Percentiles rank a stretch among this genome's conserved stretches.
Evolutionary conservation across 2,113 vertebrate species (phyloP).

Genomic region (Oncorhynchus gorbuscha): DNA sequence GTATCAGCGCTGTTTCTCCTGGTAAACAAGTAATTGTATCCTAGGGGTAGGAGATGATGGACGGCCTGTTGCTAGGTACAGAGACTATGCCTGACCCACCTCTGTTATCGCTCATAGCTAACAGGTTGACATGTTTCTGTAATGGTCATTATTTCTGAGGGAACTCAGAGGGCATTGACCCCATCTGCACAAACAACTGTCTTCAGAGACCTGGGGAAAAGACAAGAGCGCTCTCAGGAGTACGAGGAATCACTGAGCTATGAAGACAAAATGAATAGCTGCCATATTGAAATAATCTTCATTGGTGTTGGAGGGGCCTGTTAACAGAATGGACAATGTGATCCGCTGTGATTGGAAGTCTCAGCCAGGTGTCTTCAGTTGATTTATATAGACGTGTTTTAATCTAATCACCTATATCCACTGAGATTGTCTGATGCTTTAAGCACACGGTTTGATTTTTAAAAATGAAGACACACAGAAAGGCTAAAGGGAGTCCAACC

Average conservation of each 20-base stretch:
- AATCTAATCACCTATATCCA: too few species aligned
- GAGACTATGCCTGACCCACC: neutral
- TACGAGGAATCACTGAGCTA: neutral
- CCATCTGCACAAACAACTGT: neutral
- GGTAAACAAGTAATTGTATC: slow-evolving; percentile 33
- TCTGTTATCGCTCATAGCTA: neutral
- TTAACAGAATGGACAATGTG: neutral
- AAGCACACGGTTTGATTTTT: too few species aligned
- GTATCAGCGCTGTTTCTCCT: slow-evolving; percentile 15
- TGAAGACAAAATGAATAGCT: neutral
- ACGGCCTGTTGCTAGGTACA: slow-evolving; percentile 19
- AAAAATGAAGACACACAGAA: too few species aligned
- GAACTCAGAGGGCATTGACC: neutral
- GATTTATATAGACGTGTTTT: too few species aligned
- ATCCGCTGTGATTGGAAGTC: neutral
- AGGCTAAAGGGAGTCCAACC: too few species aligned
- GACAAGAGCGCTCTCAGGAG: neutral
- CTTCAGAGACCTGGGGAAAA: neutral
- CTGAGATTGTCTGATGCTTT: too few species aligned
- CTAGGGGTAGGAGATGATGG: slow-evolving; percentile 2
- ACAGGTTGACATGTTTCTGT: slow-evolving; percentile 22
- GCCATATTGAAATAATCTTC: neutral
- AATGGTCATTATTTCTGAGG: slow-evolving; percentile 28
- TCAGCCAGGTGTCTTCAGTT: too few species aligned
- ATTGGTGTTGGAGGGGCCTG: too few species aligned